phyloP scores from a whole-genome alignment of 1,140 invertebrate species.

The Drosophila micromelanica region DNA sequence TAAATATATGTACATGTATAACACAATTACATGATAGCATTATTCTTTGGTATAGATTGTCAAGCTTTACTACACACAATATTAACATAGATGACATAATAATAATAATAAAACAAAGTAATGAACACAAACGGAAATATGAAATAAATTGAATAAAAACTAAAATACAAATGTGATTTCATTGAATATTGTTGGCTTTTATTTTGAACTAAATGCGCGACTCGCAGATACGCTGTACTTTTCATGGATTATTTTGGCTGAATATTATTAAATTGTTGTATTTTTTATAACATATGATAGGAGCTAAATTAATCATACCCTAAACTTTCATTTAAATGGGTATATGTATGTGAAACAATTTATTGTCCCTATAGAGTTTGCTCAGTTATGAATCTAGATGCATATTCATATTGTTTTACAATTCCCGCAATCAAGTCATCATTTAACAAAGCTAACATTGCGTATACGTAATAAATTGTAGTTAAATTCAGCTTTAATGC shows the following conservation, averaged over 20 bases:
- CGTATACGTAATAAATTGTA: constrained; percentile 36
- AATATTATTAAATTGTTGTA: no score
- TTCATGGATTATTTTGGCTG: no score
- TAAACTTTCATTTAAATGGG: no score
- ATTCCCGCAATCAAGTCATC: neutral
- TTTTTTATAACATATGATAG: no score
- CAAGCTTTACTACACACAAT: constrained; percentile 82
- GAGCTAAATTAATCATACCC: no score
- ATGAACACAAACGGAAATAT: constrained; percentile 70
- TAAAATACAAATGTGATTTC: constrained; percentile 19
- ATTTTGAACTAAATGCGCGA: neutral
- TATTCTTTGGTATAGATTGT: constrained; percentile 74
- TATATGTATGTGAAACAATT: neutral
- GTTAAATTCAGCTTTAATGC: constrained; percentile 8
- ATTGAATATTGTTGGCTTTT: constrained; percentile 10
- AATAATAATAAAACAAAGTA: constrained; percentile 54
- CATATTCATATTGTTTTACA: neutral
- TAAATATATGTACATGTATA: constrained; percentile 50
- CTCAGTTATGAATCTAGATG: neutral
- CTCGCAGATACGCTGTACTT: neutral
- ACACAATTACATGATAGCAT: constrained; percentile 68
- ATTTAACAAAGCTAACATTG: constrained; percentile 11
- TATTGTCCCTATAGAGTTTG: constrained; percentile 2
- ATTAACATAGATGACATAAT: constrained; percentile 72
- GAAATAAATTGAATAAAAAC: constrained; percentile 74